Percentiles rank a stretch among this genome's conserved stretches.
These are phyloP conservation scores for Malurus cyaneus DNA, from an alignment of 2,113 vertebrate genomes.

Conservation along the genomic window DNA sequence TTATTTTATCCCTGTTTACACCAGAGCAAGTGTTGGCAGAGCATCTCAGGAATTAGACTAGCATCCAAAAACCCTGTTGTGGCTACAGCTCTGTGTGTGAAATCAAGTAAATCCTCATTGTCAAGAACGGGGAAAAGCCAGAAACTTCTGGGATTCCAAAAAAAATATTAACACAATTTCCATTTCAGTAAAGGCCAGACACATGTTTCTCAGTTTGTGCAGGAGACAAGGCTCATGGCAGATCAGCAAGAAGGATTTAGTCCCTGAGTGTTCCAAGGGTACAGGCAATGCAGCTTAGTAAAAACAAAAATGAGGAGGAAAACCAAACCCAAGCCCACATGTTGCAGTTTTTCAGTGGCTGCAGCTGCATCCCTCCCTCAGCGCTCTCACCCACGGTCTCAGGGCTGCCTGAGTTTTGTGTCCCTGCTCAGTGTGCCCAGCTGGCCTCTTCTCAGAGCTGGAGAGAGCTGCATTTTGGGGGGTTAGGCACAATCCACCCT, in stretches of 20 bases:
- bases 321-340: neutral
- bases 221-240: neutral
- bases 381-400: neutral
- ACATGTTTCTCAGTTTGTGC: neutral
- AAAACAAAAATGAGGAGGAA: neutral
- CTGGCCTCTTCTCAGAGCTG: neutral
- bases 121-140: neutral
- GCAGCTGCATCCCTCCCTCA: neutral
- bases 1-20: slow-evolving; percentile 17
- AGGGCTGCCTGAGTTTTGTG: neutral
- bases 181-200: neutral
- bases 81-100: neutral
- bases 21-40: slow-evolving; percentile 22
- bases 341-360: neutral
- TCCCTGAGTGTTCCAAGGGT: neutral
- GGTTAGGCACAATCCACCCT: neutral
- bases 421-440: neutral
- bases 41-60: slow-evolving; percentile 1
- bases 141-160: neutral
- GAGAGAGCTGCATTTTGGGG: neutral
- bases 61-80: slow-evolving; percentile 11
- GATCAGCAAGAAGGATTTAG: neutral
- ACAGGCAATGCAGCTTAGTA: neutral
- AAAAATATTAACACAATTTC: neutral
- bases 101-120: slow-evolving; percentile 4